Base-by-base conservation (phyloP, 1,140 invertebrate species). In the Stegodyphus dumicola region DNA sequence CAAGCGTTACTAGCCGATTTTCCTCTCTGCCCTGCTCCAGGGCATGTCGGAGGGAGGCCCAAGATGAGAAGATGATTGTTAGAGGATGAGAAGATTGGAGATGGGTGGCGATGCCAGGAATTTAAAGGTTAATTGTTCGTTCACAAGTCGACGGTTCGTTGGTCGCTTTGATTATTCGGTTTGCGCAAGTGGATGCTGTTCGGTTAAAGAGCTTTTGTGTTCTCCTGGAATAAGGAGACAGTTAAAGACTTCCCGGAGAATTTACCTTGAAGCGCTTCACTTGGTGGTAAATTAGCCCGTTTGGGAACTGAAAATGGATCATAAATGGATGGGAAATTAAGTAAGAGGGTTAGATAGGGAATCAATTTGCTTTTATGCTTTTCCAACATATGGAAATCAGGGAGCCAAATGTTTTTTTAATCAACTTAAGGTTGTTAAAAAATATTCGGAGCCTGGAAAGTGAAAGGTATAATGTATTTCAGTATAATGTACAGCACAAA, bases 81-180 rank as follows among this genome's bases (percentile, higher is more conserved):
- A 60, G 65, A 51, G 74, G 71, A 9, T 66, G 64, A 49, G 17
- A 17, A 51, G 17, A 13, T 11, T 5, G 52, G 17, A 33, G 54
- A 56, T 33, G 60, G 51, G 7, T 17, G 18, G 75, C 10, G 65
- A 53, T 52, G 77, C 51, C 48, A 15, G 65, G 18, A 65, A 75
- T 83, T 83, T 74, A 83, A 83, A 83, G 80, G 80, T 83, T 83
- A 83, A 83, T 83, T 83, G 80, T 83, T 83, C 80, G 71, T 66
- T 83, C 80, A 66, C 80, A 83, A 75, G 80, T 75, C 70, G 80
- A n/a, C 80, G 80, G 70, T 83, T 75, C 80, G 71, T 83, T 83
- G 70, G 17, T 75, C 33, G 70, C 75, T 75, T 74, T 73, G 70
- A 73, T 83, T 75, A 77, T 77, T 66, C 56, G 60, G 33, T 77